A percentile compares a stretch with the other conserved stretches of the same genome.
These are phyloP conservation scores for Anser brachyrhynchus DNA, from an alignment of 2,113 vertebrate genomes.

Conservation along the genomic window DNA sequence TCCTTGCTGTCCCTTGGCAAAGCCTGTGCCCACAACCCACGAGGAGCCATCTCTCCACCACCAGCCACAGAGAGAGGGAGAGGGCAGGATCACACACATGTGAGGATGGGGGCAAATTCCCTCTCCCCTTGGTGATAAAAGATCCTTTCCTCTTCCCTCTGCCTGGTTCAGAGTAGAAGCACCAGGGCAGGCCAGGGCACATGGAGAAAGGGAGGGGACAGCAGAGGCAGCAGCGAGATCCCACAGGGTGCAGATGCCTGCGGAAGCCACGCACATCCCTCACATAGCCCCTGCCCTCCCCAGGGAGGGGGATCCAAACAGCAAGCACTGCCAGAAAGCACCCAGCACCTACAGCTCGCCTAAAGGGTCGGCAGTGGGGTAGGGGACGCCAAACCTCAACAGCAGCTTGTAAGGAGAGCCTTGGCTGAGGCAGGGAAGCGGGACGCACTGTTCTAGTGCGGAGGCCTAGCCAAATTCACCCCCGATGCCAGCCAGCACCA, in stretches of 20 bases:
- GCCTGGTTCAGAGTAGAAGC: not conserved
- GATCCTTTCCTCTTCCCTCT: not conserved
- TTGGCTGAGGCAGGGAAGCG: not conserved
- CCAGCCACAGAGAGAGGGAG: not conserved
- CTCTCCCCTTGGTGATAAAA: not conserved
- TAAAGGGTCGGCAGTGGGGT: not conserved
- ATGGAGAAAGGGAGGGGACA: not conserved
- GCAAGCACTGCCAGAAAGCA: not conserved
- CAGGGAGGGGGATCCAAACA: not conserved
- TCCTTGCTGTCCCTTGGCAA: not conserved
- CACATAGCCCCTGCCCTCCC: not conserved
- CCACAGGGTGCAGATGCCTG: not conserved
- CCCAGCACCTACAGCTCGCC: not conserved
- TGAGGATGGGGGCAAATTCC: not conserved
- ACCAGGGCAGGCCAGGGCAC: not conserved
- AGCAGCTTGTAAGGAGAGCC: not conserved
- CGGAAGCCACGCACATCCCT: not conserved
- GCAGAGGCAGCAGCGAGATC: not conserved
- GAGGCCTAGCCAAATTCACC: not conserved
- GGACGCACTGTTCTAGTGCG: not conserved
- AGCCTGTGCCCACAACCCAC: not conserved
- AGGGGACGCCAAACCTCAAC: not conserved
- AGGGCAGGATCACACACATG: accelerated
- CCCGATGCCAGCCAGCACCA: not conserved
- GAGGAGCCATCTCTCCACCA: not conserved